phyloP scores from a whole-genome alignment of 2,113 vertebrate species.

The Odocoileus hemionus region DNA sequence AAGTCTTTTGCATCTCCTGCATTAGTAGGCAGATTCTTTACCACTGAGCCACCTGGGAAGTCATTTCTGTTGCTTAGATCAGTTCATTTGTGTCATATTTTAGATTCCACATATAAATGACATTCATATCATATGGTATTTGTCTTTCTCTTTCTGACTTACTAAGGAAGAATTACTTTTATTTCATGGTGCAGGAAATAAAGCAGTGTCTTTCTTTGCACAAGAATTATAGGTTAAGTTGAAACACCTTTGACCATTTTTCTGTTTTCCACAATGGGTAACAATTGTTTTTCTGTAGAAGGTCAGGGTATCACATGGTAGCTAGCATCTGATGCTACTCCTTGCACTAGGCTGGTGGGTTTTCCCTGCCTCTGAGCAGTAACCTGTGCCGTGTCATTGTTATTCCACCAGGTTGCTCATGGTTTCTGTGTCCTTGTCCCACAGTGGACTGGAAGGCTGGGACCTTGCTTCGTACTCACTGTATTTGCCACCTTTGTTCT shows the following conservation, averaged over 20 bases:
- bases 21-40: background rate
- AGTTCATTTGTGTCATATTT: background rate
- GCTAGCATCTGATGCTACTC: background rate
- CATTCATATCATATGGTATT: background rate
- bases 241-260: background rate
- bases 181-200: background rate
- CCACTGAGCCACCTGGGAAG: background rate
- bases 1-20: background rate
- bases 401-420: background rate
- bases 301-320: background rate
- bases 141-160: background rate
- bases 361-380: rapidly evolving
- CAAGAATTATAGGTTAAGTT: background rate
- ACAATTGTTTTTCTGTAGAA: background rate
- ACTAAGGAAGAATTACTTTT: background rate
- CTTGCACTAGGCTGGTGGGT: background rate
- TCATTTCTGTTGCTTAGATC: background rate
- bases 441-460: background rate
- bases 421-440: background rate
- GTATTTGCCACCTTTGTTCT: background rate
- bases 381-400: background rate
- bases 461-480: background rate
- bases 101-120: background rate
- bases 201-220: background rate
- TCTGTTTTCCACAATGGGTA: background rate